Conservation (phyloP, 2,888 invertebrate genomes). For the Lycophotia porphyrea region DNA sequence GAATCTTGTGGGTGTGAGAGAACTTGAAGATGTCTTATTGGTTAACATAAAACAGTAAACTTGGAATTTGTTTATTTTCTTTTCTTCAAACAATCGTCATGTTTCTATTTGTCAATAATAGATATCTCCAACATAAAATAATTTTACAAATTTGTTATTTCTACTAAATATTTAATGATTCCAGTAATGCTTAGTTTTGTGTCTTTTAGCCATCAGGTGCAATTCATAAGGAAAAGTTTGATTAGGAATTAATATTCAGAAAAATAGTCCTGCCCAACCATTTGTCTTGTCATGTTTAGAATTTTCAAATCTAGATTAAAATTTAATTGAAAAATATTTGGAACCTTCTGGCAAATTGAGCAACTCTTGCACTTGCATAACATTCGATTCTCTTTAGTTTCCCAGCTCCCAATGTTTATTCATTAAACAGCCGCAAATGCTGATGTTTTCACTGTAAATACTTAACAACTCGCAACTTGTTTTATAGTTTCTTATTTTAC, state of each 20-base stretch:
- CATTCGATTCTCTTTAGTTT: conserved; percentile 33
- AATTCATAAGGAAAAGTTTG: too few species aligned
- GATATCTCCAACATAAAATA: not conserved
- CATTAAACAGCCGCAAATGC: conserved; percentile 61
- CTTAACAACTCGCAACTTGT: conserved; percentile 71
- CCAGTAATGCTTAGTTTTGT: not conserved
- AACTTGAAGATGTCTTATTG: conserved; percentile 21
- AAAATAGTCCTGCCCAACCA: not conserved
- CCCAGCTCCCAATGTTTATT: conserved; percentile 63
- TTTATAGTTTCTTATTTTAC: conserved; percentile 72
- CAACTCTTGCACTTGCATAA: conserved; percentile 30
- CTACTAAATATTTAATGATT: not conserved
- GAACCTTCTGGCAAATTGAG: not conserved
- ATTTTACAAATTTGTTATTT: not conserved
- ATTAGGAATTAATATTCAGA: not conserved
- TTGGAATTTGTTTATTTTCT: not conserved
- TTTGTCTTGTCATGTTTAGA: not conserved
- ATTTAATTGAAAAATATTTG: not conserved
- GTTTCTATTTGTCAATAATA: not conserved
- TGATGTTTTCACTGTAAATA: conserved; percentile 76
- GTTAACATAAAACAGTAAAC: not conserved
- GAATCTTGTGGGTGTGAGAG: conserved; percentile 50
- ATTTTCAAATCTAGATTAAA: too few species aligned
- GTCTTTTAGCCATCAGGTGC: not conserved
- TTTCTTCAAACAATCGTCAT: not conserved